Percentiles rank a stretch among this genome's conserved stretches.
These are phyloP conservation scores for Dolichomitus sp. DNA, from an alignment of 2,888 invertebrate species.

Conservation along the genomic window DNA sequence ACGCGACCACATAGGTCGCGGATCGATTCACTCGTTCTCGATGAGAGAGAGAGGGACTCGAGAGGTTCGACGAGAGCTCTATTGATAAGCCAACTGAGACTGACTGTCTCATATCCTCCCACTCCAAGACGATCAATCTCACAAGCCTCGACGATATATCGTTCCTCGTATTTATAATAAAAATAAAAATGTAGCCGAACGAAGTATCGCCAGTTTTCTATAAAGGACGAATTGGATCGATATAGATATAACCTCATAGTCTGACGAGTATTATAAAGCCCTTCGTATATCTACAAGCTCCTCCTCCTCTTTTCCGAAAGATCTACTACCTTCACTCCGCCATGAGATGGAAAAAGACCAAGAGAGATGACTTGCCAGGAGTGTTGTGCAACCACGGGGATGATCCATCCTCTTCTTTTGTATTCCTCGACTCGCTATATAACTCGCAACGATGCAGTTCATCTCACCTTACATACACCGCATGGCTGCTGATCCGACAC, in stretches of 20 bases:
- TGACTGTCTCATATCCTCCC: conserved; percentile 49
- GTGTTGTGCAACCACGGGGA: conserved; percentile 35
- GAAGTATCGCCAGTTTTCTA: conserved; percentile 33
- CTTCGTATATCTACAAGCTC: conserved; percentile 25
- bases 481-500: conserved; percentile 16
- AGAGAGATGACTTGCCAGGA: conserved; percentile 27
- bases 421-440: conserved; percentile 16
- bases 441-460: conserved; percentile 33
- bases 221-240: conserved; percentile 34
- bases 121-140: conserved; percentile 59
- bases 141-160: conserved; percentile 45
- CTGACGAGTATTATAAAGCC: conserved; percentile 45
- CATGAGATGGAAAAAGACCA: conserved; percentile 18
- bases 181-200: conserved; percentile 38
- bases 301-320: conserved; percentile 34
- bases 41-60: conserved; percentile 35
- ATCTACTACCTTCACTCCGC: conserved; percentile 20
- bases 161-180: conserved; percentile 53
- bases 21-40: conserved; percentile 49
- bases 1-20: conserved; percentile 27
- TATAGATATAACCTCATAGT: conserved; percentile 7
- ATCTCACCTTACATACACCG: conserved; percentile 37
- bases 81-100: conserved; percentile 64
- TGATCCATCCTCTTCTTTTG: conserved; percentile 35
- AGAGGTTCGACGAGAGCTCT: conserved; percentile 53